phyloP scores from a whole-genome alignment of 2,888 invertebrate species.

The Ophion costatus region DNA sequence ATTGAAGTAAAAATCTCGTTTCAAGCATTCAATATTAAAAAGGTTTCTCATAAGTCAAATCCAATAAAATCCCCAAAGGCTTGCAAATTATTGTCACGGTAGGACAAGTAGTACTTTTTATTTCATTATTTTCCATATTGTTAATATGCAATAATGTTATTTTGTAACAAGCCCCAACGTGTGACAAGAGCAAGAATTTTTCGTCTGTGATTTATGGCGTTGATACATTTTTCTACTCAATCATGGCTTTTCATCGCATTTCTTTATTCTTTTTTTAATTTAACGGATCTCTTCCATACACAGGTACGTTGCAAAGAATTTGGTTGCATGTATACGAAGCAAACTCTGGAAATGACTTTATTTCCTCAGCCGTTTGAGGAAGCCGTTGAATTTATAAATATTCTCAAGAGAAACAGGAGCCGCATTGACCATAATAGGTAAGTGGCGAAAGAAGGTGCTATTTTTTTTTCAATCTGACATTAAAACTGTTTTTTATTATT shows the following conservation, averaged over 20 bases:
- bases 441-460: conserved; percentile 21
- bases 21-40: no score
- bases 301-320: conserved; percentile 60
- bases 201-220: no score
- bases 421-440: conserved; percentile 67
- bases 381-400: conserved; percentile 73
- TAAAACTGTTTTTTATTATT: conserved; percentile 45
- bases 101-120: no score
- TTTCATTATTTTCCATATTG: no score
- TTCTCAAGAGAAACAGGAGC: conserved; percentile 72
- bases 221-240: background rate
- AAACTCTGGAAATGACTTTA: conserved; percentile 66
- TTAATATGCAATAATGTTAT: no score
- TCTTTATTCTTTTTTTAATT: background rate
- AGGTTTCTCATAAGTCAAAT: no score
- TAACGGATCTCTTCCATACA: background rate
- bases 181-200: no score
- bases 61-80: no score
- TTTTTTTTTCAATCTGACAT: background rate
- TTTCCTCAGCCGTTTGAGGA: conserved; percentile 74
- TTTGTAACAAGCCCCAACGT: no score
- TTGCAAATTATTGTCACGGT: no score
- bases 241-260: conserved; percentile 1
- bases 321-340: conserved; percentile 53
- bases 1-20: no score